These are phyloP conservation scores for Gobionotothen gibberifrons DNA, from an alignment of 2,797 vertebrate genomes.

Conservation along the genomic window DNA sequence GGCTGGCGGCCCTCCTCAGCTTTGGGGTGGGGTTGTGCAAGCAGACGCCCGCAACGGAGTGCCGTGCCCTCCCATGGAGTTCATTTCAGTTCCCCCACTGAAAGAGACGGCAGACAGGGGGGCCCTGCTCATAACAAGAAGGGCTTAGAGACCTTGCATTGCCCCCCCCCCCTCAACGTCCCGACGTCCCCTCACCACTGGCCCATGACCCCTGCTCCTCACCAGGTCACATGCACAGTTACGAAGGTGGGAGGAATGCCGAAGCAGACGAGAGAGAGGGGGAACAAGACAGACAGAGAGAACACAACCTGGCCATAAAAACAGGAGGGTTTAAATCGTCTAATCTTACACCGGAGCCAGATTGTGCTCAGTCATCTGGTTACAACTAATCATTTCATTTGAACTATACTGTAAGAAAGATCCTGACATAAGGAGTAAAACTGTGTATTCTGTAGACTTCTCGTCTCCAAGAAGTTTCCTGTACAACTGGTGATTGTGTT, in stretches of 20 bases:
- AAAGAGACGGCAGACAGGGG: constrained; percentile 68
- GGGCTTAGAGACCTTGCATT: constrained; percentile 67
- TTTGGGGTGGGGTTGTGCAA: constrained; percentile 72
- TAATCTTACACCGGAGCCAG: background rate
- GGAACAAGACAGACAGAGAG: constrained; percentile 13
- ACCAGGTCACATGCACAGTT: constrained; percentile 68
- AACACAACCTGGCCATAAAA: constrained; percentile 9
- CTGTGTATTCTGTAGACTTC: background rate
- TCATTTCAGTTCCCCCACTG: constrained; percentile 72
- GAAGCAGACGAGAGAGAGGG: constrained; percentile 21
- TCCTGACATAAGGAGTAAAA: background rate
- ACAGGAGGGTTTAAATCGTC: background rate
- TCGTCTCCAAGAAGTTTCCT: background rate
- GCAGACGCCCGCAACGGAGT: constrained; percentile 76
- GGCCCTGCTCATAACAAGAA: constrained; percentile 71
- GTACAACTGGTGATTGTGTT: background rate
- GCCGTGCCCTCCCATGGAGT: constrained; percentile 78
- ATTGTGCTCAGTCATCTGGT: background rate
- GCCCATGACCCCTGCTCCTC: constrained; percentile 67
- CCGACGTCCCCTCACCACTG: constrained; percentile 60
- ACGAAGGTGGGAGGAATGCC: constrained; percentile 71
- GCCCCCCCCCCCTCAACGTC: constrained; percentile 33
- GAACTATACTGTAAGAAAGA: background rate
- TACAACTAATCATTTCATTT: background rate
- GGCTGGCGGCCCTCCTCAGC: constrained; percentile 75